These are phyloP conservation scores for Thermophis baileyi DNA, from an alignment of 2,113 vertebrate species.

Conservation along the genomic window DNA sequence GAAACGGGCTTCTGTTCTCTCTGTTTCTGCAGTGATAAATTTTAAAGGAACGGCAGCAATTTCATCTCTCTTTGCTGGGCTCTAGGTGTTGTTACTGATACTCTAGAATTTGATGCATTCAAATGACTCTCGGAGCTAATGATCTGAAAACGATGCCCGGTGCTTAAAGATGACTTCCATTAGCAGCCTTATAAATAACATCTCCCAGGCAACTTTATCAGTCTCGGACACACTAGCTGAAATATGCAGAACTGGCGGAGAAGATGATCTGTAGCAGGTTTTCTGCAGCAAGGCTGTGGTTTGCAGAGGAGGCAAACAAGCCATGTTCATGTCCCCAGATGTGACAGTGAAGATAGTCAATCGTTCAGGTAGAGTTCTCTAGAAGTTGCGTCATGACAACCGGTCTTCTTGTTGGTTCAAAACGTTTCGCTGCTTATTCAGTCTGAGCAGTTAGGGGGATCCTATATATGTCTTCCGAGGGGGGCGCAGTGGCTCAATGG, in stretches of 20 bases:
- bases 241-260: slow-evolving; percentile 11
- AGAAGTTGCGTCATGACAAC: not conserved
- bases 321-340: not conserved
- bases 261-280: not conserved
- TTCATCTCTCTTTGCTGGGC: not conserved
- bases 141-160: slow-evolving; percentile 29
- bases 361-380: not conserved
- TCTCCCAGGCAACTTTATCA: slow-evolving; percentile 31
- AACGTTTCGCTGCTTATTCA: not conserved
- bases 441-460: not conserved
- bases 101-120: slow-evolving; percentile 12
- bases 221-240: not conserved
- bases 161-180: slow-evolving; percentile 28
- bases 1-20: not conserved
- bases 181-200: slow-evolving; percentile 23
- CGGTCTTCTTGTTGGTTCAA: not conserved
- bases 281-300: not conserved
- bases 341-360: not conserved
- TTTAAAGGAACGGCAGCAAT: not conserved
- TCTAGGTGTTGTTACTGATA: not conserved
- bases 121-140: not conserved
- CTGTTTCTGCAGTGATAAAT: slow-evolving; percentile 7
- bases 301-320: slow-evolving; percentile 10
- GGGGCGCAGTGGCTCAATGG: not conserved
- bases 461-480: not conserved